Evolutionary conservation across 2,888 invertebrate genomes (phyloP).

Genomic region (Chloroclysta siterata): DNA sequence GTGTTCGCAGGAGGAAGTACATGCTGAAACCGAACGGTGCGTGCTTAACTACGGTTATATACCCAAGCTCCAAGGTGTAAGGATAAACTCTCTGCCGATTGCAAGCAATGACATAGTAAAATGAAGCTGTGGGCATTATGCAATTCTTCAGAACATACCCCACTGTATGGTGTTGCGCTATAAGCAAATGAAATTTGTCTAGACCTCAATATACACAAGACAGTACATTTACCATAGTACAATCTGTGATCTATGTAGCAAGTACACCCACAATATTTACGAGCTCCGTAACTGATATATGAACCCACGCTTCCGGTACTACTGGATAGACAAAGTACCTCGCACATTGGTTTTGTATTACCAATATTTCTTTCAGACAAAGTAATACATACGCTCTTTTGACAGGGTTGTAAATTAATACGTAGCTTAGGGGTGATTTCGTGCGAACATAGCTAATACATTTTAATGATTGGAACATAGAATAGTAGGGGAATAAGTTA

Average conservation of each 20-base stretch:
- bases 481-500: neutral
- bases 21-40: too few relatives aligned
- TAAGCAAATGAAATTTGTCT: too few relatives aligned
- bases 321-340: slow-evolving; percentile 35
- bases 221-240: neutral
- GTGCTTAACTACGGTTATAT: too few relatives aligned
- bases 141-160: too few relatives aligned
- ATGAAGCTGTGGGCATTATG: too few relatives aligned
- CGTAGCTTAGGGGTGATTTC: slow-evolving; percentile 6
- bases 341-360: slow-evolving; percentile 25
- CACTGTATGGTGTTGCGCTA: too few relatives aligned
- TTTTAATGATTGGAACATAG: slow-evolving; percentile 2
- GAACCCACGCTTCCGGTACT: slow-evolving; percentile 65
- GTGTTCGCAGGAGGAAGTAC: too few relatives aligned
- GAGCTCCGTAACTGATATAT: slow-evolving; percentile 71
- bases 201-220: too few relatives aligned
- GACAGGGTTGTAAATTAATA: slow-evolving; percentile 19
- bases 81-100: too few relatives aligned
- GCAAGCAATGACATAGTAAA: too few relatives aligned
- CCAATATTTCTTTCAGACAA: slow-evolving; percentile 28
- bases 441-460: neutral
- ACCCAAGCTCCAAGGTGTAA: too few relatives aligned
- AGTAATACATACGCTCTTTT: slow-evolving; percentile 24
- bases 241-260: slow-evolving; percentile 42
- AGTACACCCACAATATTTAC: slow-evolving; percentile 61